Conservation (phyloP, 2,113 vertebrate species). For the Cinclus mexicanus region DNA sequence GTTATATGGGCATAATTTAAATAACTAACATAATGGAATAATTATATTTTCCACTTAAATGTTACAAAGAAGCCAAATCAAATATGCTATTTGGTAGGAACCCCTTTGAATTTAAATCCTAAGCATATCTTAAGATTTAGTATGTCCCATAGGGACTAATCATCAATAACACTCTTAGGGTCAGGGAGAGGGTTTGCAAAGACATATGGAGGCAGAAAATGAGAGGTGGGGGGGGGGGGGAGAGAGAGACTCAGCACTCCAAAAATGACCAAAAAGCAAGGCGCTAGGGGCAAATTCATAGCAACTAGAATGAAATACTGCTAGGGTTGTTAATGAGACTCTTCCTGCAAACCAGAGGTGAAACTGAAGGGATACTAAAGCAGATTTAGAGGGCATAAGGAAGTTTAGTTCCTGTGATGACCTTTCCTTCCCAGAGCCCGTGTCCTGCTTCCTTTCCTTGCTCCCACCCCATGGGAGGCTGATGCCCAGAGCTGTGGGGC, state of each 20-base stretch:
- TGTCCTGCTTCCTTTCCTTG: background rate
- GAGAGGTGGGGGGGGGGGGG: background rate
- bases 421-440: background rate
- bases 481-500: accelerated
- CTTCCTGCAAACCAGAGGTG: background rate
- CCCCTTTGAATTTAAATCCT: background rate
- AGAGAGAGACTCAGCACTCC: background rate
- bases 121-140: background rate
- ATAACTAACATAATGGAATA: background rate
- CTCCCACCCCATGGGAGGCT: accelerated
- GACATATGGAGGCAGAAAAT: background rate
- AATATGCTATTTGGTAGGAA: background rate
- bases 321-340: background rate
- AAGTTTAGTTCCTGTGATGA: background rate
- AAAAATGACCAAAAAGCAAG: background rate
- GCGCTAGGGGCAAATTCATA: background rate
- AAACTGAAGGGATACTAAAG: background rate
- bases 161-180: background rate
- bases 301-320: background rate
- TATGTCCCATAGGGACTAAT: background rate
- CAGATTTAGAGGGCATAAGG: background rate
- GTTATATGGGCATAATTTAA: background rate
- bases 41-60: background rate
- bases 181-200: background rate
- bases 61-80: background rate